Evolutionary conservation across 2,113 vertebrate species (phyloP), one percentile per base, ranked within the genome.

Genomic region (Rhinoptilus africanus): DNA sequence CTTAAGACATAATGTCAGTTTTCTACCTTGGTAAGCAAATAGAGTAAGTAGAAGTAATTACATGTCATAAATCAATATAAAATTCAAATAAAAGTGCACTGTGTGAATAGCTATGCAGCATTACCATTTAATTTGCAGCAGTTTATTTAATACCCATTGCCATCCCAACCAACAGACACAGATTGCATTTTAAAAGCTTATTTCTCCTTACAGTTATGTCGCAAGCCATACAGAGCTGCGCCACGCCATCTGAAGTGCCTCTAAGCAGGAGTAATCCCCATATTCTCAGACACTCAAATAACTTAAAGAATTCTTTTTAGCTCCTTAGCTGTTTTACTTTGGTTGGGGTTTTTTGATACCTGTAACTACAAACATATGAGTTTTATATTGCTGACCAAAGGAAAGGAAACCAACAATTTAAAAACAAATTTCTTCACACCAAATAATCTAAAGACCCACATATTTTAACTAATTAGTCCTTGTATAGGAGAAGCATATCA

Each of bases 191-290:
- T 8, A 39, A 56, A 67, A 77, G n/a, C 54, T 63, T 3, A 1
- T 43, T 45, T 91, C 15, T 80, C 43, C 73, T 72, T 39, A 17
- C 45, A 73, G 19, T 10, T n/a, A 13, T 0, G 27, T 13, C 28
- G 15, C 2, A 51, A 93, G 53, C 39, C 43, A 24, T 21, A 64
- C 8, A n/a, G 47, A 85, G 82, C 47, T 72, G 67, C 53, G 32
- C 18, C 56, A 54, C 0, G 0, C 23, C 32, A 43, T 1, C n/a
- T 14, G 0, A 53, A 37, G 6, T 11, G 43, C 21, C 67, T 50
- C 59, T 64, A 57, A 26, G 54, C 67, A 76, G 27, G 5, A 75
- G 8, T 16, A 45, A 80, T 47, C 35, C 39, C 72, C 22, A 12
- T 14, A 26, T 56, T 48, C 26, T 35, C 77, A 85, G 66, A 18